Conservation (phyloP, 2,113 vertebrate species). For the Cettia cetti region DNA sequence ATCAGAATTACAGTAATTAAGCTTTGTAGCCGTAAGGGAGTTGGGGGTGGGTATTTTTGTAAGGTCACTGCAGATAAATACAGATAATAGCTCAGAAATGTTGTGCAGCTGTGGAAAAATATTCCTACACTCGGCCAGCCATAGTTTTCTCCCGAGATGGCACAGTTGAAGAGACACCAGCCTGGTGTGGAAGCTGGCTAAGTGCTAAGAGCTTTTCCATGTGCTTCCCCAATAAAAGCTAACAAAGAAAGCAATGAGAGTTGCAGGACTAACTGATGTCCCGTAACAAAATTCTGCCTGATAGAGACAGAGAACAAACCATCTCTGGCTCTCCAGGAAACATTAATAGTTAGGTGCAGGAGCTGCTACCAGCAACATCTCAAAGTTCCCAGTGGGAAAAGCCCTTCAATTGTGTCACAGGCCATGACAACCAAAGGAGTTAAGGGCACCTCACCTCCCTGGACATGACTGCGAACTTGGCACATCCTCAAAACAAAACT, state of each 20-base stretch:
- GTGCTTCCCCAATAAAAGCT: background rate
- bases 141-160: background rate
- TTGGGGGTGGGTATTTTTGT: background rate
- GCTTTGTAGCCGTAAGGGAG: background rate
- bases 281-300: background rate
- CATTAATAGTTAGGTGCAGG: background rate
- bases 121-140: background rate
- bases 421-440: background rate
- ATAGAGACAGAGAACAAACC: background rate
- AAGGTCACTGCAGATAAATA: background rate
- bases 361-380: background rate
- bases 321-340: background rate
- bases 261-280: background rate
- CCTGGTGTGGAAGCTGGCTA: background rate
- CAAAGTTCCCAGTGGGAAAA: background rate
- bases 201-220: background rate
- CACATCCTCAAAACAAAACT: background rate
- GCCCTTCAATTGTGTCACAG: background rate
- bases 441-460: background rate
- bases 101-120: background rate
- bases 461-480: background rate
- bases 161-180: background rate
- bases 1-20: slow-evolving; percentile 4
- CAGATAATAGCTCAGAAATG: background rate
- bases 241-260: background rate